These are phyloP conservation scores for Caenorhabditis sp. DNA, from an alignment of 2,888 invertebrate genomes.

Conservation along the genomic window DNA sequence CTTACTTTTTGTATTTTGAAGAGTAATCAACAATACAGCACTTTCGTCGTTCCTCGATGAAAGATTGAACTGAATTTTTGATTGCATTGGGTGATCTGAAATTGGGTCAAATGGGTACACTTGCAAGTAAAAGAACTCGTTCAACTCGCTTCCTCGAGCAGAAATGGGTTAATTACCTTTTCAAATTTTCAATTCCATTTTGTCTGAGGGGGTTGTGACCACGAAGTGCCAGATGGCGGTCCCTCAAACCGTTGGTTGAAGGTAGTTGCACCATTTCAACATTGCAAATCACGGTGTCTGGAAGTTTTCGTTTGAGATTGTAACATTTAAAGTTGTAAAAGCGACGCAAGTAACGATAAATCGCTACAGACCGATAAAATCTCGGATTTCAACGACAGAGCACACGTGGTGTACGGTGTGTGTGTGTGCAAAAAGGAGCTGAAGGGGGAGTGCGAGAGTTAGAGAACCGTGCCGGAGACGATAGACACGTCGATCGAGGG, in stretches of 20 bases:
- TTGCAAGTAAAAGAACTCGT: too few species aligned
- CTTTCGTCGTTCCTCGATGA: too few species aligned
- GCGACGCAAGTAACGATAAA: too few species aligned
- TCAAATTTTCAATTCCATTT: slow-evolving; percentile 33
- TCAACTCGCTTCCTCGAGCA: too few species aligned
- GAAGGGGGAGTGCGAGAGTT: neutral
- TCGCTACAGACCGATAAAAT: too few species aligned
- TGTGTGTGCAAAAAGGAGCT: neutral
- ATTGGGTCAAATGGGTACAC: too few species aligned
- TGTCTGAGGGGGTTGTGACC: slow-evolving; percentile 48
- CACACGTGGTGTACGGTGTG: neutral
- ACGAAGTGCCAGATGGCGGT: slow-evolving; percentile 60
- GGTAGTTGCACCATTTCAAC: slow-evolving; percentile 43
- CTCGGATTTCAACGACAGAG: neutral
- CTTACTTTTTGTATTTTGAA: too few species aligned
- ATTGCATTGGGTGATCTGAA: too few species aligned
- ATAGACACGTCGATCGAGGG: slow-evolving; percentile 37
- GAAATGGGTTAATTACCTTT: too few species aligned
- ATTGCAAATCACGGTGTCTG: slow-evolving; percentile 31
- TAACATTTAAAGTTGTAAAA: too few species aligned
- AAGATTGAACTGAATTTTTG: too few species aligned
- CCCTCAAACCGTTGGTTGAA: slow-evolving; percentile 26
- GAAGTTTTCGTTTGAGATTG: neutral
- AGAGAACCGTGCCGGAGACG: slow-evolving; percentile 23
- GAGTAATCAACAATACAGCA: too few species aligned